Conservation (phyloP, 1,140 invertebrate species). For the Caerostris extrusa region DNA sequence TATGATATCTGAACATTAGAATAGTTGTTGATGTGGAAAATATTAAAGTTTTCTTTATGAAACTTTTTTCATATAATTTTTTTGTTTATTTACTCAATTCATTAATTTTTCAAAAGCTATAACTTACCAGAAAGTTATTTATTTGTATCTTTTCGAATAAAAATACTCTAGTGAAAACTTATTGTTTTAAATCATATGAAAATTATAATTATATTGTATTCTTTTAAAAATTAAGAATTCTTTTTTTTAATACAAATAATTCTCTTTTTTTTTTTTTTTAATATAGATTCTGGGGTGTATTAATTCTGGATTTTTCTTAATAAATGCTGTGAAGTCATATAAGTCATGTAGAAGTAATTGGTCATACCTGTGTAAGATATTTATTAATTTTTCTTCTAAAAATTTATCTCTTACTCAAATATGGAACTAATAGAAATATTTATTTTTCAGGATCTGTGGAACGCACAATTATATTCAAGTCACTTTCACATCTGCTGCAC, state of each 20-base stretch:
- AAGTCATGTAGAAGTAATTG: constrained; percentile 44
- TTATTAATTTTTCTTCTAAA: neutral
- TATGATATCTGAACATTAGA: no score
- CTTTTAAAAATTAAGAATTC: neutral
- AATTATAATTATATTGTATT: neutral
- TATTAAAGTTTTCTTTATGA: no score
- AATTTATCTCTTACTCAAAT: neutral
- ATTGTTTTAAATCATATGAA: neutral
- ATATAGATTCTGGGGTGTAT: constrained; percentile 59
- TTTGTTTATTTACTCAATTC: no score
- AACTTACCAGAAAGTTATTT: neutral
- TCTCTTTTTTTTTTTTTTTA: neutral
- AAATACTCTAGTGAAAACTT: neutral
- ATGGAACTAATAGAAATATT: neutral
- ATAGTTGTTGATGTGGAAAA: no score
- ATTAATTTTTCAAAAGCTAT: neutral
- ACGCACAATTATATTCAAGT: neutral
- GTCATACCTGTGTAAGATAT: constrained; percentile 60
- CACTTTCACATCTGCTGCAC: neutral
- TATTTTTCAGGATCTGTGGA: neutral
- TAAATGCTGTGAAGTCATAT: constrained; percentile 53
- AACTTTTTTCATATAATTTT: no score
- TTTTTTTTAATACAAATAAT: neutral
- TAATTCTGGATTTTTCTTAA: constrained; percentile 63
- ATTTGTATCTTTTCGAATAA: neutral